Conservation (phyloP, 2,113 vertebrate species). For the Nicator chloris region DNA sequence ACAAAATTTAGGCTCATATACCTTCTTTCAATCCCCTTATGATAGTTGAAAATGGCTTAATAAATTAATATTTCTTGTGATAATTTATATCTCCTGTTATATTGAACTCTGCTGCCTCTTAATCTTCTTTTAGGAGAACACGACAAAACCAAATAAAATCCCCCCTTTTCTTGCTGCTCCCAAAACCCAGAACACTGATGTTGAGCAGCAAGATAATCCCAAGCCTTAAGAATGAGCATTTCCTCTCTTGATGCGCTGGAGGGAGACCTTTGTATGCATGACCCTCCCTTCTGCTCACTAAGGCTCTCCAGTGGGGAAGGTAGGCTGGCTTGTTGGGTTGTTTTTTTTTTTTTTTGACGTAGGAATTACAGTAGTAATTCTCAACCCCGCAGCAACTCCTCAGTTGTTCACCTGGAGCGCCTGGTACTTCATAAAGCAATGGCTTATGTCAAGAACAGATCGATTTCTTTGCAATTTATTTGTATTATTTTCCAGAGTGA, state of each 20-base stretch:
- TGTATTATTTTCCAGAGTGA: neutral
- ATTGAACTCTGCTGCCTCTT: neutral
- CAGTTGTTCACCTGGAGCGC: neutral
- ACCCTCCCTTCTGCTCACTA: neutral
- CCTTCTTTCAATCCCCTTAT: neutral
- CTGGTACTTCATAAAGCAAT: neutral
- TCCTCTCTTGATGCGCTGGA: neutral
- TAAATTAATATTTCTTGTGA: neutral
- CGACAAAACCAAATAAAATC: neutral
- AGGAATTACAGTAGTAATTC: neutral
- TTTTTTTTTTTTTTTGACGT: neutral
- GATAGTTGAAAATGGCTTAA: neutral
- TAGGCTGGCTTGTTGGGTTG: neutral
- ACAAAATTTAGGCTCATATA: neutral
- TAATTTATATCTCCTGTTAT: neutral
- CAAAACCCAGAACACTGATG: neutral
- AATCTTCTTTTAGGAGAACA: neutral
- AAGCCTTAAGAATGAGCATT: neutral
- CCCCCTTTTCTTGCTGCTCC: neutral
- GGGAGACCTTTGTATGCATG: neutral
- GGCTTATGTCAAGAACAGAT: neutral
- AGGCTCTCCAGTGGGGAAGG: neutral
- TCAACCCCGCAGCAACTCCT: neutral
- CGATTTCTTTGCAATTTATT: neutral
- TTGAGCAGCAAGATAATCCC: neutral